These are phyloP conservation scores for Macrostomum lignano DNA, from an alignment of 1,140 invertebrate genomes.

Conservation along the genomic window DNA sequence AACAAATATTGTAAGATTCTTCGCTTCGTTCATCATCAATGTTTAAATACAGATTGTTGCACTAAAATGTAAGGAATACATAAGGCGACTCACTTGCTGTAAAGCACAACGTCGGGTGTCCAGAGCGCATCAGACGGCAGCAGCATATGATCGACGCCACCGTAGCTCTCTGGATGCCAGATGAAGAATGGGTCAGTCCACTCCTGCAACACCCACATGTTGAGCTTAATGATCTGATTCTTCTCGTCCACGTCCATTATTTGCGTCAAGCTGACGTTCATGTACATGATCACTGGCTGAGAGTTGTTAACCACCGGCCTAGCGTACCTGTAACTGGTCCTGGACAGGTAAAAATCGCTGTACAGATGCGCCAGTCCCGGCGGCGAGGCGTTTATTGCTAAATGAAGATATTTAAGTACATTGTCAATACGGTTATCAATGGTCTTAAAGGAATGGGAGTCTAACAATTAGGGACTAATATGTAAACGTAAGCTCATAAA, in stretches of 20 bases:
- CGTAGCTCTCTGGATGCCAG: constrained; percentile 77
- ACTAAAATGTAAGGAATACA: background rate
- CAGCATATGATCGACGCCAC: constrained; percentile 44
- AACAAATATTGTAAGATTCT: too few relatives aligned
- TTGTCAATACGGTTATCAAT: too few relatives aligned
- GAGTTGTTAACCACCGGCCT: background rate
- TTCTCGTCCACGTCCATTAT: constrained; percentile 12
- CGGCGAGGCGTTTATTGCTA: too few relatives aligned
- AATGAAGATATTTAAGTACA: too few relatives aligned
- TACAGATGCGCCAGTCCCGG: too few relatives aligned
- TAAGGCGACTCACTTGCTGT: constrained; percentile 20
- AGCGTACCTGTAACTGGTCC: too few relatives aligned
- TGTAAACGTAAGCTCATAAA: too few relatives aligned
- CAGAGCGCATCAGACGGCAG: constrained; percentile 48
- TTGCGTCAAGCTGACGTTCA: background rate
- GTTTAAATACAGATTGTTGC: too few relatives aligned
- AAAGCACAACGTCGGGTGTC: constrained; percentile 31
- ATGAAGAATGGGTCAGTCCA: constrained; percentile 85
- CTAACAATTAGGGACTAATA: too few relatives aligned
- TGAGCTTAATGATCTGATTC: constrained; percentile 23
- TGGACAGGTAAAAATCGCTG: too few relatives aligned
- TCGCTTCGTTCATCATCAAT: too few relatives aligned
- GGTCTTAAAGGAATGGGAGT: too few relatives aligned
- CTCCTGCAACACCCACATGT: constrained; percentile 25
- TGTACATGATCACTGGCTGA: background rate